Evolutionary conservation across 2,888 invertebrate genomes (phyloP).

Genomic region (Aphrophora alni): DNA sequence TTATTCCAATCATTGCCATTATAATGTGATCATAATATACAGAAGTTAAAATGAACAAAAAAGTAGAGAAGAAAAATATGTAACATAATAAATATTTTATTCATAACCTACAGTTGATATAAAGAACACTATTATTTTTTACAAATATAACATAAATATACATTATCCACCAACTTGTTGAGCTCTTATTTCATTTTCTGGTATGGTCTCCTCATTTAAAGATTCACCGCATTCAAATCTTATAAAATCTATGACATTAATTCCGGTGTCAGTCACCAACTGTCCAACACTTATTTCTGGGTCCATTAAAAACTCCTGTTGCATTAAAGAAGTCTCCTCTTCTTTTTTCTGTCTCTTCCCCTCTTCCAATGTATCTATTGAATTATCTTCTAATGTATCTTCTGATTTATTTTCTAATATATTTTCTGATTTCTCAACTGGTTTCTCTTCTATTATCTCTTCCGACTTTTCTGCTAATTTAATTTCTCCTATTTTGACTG

Average conservation of each 20-base stretch:
- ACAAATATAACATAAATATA: too few species aligned
- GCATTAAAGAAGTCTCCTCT: conserved; percentile 80
- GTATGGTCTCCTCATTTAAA: conserved; percentile 40
- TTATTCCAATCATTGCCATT: too few species aligned
- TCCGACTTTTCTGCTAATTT: conserved; percentile 9
- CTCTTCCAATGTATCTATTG: conserved; percentile 10
- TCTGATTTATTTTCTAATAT: conserved; percentile 39
- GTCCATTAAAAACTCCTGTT: conserved; percentile 88
- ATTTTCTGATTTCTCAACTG: conserved; percentile 58
- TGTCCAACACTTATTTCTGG: conserved; percentile 71
- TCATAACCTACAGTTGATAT: too few species aligned
- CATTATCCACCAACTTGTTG: conserved; percentile 33
- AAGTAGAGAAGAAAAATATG: too few species aligned
- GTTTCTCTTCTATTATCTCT: not conserved
- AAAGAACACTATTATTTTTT: too few species aligned
- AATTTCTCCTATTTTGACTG: conserved; percentile 72
- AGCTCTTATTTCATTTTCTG: conserved; percentile 28
- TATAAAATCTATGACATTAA: conserved; percentile 71
- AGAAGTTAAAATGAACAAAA: too few species aligned
- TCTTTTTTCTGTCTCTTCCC: conserved; percentile 16
- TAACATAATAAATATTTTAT: too few species aligned
- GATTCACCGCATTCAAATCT: conserved; percentile 88
- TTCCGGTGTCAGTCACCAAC: conserved; percentile 45
- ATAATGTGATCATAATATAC: too few species aligned
- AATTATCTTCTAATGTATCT: not conserved